Evolutionary conservation across 2,888 invertebrate species (phyloP), one percentile per base, ranked within the genome.

Genomic region (Drosophila nr. perissopoda): DNA sequence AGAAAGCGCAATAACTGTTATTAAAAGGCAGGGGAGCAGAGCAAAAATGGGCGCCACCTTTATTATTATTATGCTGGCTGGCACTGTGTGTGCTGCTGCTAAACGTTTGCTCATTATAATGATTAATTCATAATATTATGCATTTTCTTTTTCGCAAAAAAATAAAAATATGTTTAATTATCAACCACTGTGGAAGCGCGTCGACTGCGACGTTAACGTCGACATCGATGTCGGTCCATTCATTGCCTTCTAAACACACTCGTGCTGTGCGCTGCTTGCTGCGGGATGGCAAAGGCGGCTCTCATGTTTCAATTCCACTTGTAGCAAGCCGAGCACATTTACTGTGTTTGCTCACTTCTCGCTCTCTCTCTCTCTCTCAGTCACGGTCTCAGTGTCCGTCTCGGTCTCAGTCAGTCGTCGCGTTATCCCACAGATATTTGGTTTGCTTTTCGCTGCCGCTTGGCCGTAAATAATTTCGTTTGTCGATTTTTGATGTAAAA

Each of bases 281-380:
- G 40, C 21, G 21, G 11, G 42, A 42, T 33, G 31, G 27, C 58
- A 33, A 51, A 51, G 18, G 45, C 45, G 40, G 51, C 71, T 79
- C 74, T 77, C 77, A 64, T 75, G 83, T 84, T 85, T 75, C 87
- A 69, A 82, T 87, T 82, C 87, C 80, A 78, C 82, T 84, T 84
- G 84, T 86, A 76, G 76, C 77, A 69, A 65, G 36, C 58, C 62
- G 66, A 71, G 69, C 77, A 73, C 70, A 66, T 73, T 80, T 78
- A 73, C 80, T 69, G 66, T 73, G 69, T 73, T 64, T 62, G 48
- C 72, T 64, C 63, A 63, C 59, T 59, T 74, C 52, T 51, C 42
- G 56, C 48, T 52, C 54, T 59, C 68, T 68, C 69, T 42, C n/a
- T 42, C 11, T 42, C n/a, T 45, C 21, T 21, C 42, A 45, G 16